Evolutionary conservation across 2,797 vertebrate species (phyloP), one percentile per base, ranked within the genome.

Genomic region (Arremon brunneinucha): DNA sequence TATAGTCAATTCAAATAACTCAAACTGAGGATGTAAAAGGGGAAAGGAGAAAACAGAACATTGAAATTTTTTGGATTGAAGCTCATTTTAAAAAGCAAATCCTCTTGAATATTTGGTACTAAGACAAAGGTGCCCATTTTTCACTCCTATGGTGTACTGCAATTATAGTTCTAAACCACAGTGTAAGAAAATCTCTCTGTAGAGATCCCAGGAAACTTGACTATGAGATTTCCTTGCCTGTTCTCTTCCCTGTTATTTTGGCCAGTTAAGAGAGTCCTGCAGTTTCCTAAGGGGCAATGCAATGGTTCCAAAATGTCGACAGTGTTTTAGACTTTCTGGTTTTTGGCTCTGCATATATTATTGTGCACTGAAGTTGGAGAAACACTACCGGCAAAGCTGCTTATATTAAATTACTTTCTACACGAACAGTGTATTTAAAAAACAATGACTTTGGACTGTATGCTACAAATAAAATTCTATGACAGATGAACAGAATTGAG

Each of bases 381-480:
- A 85, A 41, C 14, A 8, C 32, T 23, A 12, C 23, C 0, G 3
- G 21, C 14, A 74, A 70, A 68, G 12, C 22, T 76, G 17, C 12
- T 20, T 15, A 2, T 55, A 43, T 50, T 80, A 90, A 89, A 59
- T 37, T 11, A 5, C 11, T 92, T 80, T 19, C 34, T 65, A 34
- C 47, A 55, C 4, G 11, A 37, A 63, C 5, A 62, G 34, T 26
- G 16, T 34, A 67, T 52, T 86, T 63, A 88, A 50, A 37, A 71
- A 95, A 56, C 76, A 18, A 55, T 78, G 9, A 56, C 43, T 52
- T 47, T 27, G 76, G 28, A 24, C 26, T 80, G 27, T 49, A 32
- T 41, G 12, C 76, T 94, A 57, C 22, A 91, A 95, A 72, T 59
- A 85, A 83, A 89, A 90, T 55, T 80, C n/a, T 57, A 12, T 28